These are phyloP conservation scores for Eupithecia dodoneata DNA, from an alignment of 2,888 invertebrate genomes.

Conservation along the genomic window DNA sequence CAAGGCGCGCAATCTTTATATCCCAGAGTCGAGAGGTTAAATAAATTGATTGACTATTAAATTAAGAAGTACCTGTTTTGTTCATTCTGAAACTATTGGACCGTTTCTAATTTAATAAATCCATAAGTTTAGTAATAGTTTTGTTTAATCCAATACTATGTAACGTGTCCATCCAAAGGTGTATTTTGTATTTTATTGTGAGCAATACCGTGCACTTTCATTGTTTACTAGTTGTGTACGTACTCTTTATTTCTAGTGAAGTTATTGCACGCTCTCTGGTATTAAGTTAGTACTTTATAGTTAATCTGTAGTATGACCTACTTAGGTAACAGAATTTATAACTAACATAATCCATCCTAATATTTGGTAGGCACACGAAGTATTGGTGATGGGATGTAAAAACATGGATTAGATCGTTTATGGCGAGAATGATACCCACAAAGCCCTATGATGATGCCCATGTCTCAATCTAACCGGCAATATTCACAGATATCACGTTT, in stretches of 20 bases:
- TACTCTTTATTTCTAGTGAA: not conserved
- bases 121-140: not conserved
- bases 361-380: not conserved
- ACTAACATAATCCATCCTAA: not conserved
- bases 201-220: not conserved
- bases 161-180: no score
- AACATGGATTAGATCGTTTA: constrained; percentile 6
- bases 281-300: not conserved
- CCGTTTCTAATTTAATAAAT: not conserved
- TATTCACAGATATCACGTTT: constrained; percentile 11
- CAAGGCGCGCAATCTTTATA: not conserved
- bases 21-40: not conserved
- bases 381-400: constrained; percentile 8
- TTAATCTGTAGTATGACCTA: not conserved
- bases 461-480: not conserved
- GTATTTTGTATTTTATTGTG: no score
- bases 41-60: not conserved
- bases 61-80: not conserved
- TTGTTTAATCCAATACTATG: not conserved
- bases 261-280: not conserved
- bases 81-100: not conserved
- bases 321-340: not conserved
- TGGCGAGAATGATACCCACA: not conserved
- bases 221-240: not conserved
- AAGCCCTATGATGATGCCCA: not conserved